Base-by-base conservation (phyloP, 2,797 vertebrate genomes). In the Petrocephalus sullivani region DNA sequence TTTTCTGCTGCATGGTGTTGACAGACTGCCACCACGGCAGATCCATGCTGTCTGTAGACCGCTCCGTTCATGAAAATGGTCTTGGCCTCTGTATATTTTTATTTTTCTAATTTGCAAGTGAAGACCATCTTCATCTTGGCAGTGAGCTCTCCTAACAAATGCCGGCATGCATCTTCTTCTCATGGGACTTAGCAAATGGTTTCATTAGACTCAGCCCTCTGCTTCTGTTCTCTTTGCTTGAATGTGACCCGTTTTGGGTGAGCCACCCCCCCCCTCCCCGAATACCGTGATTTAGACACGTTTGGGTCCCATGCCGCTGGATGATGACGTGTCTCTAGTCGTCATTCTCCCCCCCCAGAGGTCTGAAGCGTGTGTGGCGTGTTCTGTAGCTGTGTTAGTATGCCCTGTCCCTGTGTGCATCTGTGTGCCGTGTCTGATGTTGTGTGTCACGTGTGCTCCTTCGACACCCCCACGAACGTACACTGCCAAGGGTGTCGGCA, bases 1-100 rank as follows among this genome's bases (percentile, higher is more conserved):
- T 53, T 28, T 83, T 4, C 81, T 3, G 92, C 91, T 95, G 95
- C 95, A 96, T 95, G 95, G 93, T 93, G 92, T 94, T 95, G 67
- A 87, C 16, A 94, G 94, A 92, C 92, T 93, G 91, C 90, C 85
- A 90, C 88, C 41, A 88, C 88, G 87, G 89, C 89, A 87, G 78
- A 87, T 71, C 41, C 49, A 23, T 87, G 19, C 54, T 86, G 67
- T 88, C 54, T 33, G 61, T 86, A 82, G 56, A 61, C 54, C 71
- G 46, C 58, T 87, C 84, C 86, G 12, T n/a, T 21, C n/a, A 86
- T 84, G 83, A 88, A 67, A 3, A 64, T 85, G 82, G 88, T 84
- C 87, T 90, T 87, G 49, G 86, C 60, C 81, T 82, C 90, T 89
- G 87, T 90, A 89, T 46, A 14, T 37, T 16, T 46, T 46, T 67